A percentile compares a stretch with the other conserved stretches of the same genome.
These are phyloP conservation scores for Polyommatus icarus DNA, from an alignment of 2,888 invertebrate genomes.

Conservation along the genomic window DNA sequence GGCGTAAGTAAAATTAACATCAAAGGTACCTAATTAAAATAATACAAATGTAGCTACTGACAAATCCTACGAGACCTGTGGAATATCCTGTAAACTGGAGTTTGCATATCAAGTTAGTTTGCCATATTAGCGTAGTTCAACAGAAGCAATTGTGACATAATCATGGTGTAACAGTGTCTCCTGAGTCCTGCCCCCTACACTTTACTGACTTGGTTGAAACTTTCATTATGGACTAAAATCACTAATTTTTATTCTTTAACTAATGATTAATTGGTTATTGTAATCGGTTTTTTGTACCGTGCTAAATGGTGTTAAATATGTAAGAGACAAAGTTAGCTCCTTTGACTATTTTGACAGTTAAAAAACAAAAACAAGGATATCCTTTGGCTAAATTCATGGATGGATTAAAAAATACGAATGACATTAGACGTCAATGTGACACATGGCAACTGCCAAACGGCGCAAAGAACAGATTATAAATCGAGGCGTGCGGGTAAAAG, in stretches of 20 bases:
- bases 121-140: conserved; percentile 73
- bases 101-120: conserved; percentile 73
- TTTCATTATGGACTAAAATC: not conserved
- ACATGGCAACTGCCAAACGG: conserved; percentile 32
- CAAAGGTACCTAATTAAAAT: not conserved
- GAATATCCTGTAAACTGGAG: conserved; percentile 40
- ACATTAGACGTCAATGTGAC: conserved; percentile 21
- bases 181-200: conserved; percentile 36
- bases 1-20: not conserved
- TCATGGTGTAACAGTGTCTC: conserved; percentile 59
- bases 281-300: conserved; percentile 15
- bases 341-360: no score
- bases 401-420: not conserved
- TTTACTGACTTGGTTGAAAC: conserved; percentile 11
- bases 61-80: conserved; percentile 9
- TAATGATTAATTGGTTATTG: conserved; percentile 11
- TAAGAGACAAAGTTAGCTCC: not conserved
- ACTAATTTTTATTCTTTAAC: not conserved
- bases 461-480: conserved; percentile 34
- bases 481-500: conserved; percentile 30
- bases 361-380: not conserved
- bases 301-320: not conserved
- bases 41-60: not conserved
- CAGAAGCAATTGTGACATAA: conserved; percentile 71
- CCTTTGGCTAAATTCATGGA: not conserved